Percentiles rank a stretch among this genome's conserved stretches.
phyloP scores from a whole-genome alignment of 2,888 invertebrate genomes.

The Stramonita haemastoma region DNA sequence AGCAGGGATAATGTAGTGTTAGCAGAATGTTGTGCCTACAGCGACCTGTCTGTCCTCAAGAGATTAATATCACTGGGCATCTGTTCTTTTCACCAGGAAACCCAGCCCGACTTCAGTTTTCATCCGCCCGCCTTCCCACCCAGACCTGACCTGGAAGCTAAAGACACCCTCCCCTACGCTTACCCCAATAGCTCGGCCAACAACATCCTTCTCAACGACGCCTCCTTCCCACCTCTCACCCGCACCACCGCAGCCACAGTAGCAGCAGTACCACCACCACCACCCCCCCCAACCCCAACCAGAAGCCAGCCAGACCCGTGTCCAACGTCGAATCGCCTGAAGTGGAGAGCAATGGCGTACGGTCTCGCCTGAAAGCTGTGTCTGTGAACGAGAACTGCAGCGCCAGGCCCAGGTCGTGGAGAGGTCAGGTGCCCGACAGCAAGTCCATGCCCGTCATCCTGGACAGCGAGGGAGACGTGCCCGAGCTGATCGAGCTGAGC shows the following conservation, averaged over 20 bases:
- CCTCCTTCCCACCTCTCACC: slow-evolving; percentile 28
- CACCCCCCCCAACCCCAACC: background rate
- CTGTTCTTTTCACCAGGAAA: slow-evolving; percentile 17
- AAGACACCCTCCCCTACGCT: background rate
- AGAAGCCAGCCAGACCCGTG: background rate
- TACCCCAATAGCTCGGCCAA: background rate
- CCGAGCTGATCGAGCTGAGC: slow-evolving; percentile 19
- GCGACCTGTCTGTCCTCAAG: too few relatives aligned
- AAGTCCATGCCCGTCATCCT: slow-evolving; percentile 28
- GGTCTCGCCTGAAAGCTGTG: slow-evolving; percentile 53
- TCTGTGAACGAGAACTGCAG: slow-evolving; percentile 46
- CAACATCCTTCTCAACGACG: slow-evolving; percentile 29
- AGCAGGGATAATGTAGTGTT: too few relatives aligned
- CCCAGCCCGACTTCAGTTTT: slow-evolving; percentile 22
- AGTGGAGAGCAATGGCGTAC: slow-evolving; percentile 35
- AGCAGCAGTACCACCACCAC: background rate
- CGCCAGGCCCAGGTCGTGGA: slow-evolving; percentile 14
- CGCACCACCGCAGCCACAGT: background rate
- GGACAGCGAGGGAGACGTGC: background rate
- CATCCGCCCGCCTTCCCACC: slow-evolving; percentile 32
- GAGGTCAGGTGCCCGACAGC: slow-evolving; percentile 16
- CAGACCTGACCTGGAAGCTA: background rate
- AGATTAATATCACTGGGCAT: background rate
- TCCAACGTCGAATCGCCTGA: slow-evolving; percentile 2
- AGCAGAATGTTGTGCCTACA: too few relatives aligned